A percentile compares a stretch with the other conserved stretches of the same genome.
These are phyloP conservation scores for Decapterus maruadsi DNA, from an alignment of 2,797 vertebrate species.

Conservation along the genomic window DNA sequence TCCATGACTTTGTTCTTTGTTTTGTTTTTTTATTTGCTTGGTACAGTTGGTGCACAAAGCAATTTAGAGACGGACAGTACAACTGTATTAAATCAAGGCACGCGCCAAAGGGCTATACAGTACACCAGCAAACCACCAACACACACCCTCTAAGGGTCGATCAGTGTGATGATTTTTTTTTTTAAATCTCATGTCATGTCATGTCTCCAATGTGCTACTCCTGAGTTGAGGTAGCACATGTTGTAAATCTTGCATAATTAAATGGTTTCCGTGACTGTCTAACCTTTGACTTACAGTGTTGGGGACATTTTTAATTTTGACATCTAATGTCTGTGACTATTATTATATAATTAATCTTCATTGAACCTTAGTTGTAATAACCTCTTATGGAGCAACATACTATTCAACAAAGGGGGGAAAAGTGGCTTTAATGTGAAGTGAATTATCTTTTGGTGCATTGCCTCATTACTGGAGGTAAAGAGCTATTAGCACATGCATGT, in stretches of 20 bases:
- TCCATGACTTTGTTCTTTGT: background rate
- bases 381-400: background rate
- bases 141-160: background rate
- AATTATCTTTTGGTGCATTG: background rate
- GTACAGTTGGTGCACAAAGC: background rate
- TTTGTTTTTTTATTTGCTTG: background rate
- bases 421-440: background rate
- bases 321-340: background rate
- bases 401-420: background rate
- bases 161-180: background rate
- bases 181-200: background rate
- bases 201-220: background rate
- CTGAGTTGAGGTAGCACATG: background rate
- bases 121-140: background rate
- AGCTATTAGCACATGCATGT: background rate
- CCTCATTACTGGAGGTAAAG: background rate
- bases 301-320: background rate
- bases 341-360: slow-evolving; percentile 1
- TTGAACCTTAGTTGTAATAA: background rate
- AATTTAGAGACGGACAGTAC: background rate
- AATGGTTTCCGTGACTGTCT: slow-evolving; percentile 5
- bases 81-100: background rate
- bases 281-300: background rate
- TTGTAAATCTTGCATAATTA: slow-evolving; percentile 20
- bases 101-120: too few relatives aligned